Conservation (phyloP, 2,113 vertebrate genomes). For the Asarcornis scutulata region DNA sequence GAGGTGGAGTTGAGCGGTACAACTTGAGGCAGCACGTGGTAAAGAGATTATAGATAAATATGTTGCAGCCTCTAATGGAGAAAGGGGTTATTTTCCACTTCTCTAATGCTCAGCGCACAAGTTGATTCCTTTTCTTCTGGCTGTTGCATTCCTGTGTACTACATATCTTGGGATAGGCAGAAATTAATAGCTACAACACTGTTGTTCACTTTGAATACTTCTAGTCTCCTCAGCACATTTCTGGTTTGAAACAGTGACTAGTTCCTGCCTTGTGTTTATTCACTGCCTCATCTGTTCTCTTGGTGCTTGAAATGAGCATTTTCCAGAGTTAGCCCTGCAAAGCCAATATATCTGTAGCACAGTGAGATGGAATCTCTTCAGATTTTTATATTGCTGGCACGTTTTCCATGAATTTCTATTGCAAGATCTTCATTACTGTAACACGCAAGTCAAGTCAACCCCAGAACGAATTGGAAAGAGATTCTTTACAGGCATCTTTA, state of each 20-base stretch:
- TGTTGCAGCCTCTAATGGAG: not conserved
- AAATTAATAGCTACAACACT: not conserved
- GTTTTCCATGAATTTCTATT: not conserved
- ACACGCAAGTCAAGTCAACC: not conserved
- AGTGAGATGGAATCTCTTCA: not conserved
- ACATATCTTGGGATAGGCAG: not conserved
- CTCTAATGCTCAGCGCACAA: not conserved
- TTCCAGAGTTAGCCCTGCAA: not conserved
- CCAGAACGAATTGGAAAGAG: not conserved
- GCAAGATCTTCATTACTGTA: not conserved
- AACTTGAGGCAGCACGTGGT: not conserved
- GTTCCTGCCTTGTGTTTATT: not conserved
- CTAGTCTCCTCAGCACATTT: not conserved
- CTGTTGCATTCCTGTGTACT: not conserved
- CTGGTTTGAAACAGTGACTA: not conserved
- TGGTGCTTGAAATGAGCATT: not conserved
- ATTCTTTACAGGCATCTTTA: constrained; percentile 2
- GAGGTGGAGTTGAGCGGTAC: not conserved
- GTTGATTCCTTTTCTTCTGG: not conserved
- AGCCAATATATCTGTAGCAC: not conserved
- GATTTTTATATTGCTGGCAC: not conserved
- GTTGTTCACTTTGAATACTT: not conserved
- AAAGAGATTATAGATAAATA: not conserved
- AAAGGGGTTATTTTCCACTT: not conserved
- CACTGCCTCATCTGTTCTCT: not conserved